A percentile compares a stretch with the other conserved stretches of the same genome.
Conservation (phyloP, 1,140 invertebrate genomes). For the Leptopilina boulardi region DNA sequence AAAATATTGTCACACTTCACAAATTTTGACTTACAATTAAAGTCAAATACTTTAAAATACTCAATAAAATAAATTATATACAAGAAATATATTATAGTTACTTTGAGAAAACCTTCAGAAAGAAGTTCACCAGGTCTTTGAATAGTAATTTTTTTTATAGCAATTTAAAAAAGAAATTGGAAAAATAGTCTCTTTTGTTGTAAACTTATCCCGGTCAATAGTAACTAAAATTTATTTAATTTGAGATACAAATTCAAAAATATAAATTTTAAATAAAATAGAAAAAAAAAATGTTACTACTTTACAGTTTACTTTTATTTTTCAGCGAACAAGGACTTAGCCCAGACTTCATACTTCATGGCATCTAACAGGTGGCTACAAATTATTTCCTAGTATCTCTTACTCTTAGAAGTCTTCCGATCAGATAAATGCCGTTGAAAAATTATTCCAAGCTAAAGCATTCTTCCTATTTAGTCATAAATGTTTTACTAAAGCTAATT, state of each 20-base stretch:
- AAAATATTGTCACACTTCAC: too few relatives aligned
- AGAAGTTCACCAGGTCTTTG: too few relatives aligned
- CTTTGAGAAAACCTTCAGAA: too few relatives aligned
- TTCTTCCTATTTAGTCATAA: neutral
- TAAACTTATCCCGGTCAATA: too few relatives aligned
- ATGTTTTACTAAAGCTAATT: neutral
- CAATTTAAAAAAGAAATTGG: too few relatives aligned
- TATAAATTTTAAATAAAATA: neutral
- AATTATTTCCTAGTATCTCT: slow-evolving; percentile 58
- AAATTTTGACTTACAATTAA: too few relatives aligned
- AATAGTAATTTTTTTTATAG: too few relatives aligned
- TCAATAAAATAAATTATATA: too few relatives aligned
- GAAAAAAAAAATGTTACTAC: neutral
- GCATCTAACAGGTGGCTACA: slow-evolving; percentile 92
- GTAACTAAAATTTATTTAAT: slow-evolving; percentile 23
- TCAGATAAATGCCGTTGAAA: slow-evolving; percentile 54
- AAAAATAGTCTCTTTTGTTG: too few relatives aligned
- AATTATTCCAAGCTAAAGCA: slow-evolving; percentile 47
- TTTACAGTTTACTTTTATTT: slow-evolving; percentile 52
- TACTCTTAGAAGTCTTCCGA: slow-evolving; percentile 57
- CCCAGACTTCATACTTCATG: slow-evolving; percentile 98
- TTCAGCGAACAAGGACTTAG: slow-evolving; percentile 94
- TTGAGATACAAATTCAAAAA: too few relatives aligned
- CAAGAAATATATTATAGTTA: too few relatives aligned
- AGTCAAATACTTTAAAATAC: too few relatives aligned